phyloP scores from a whole-genome alignment of 2,888 invertebrate species.

The Pandemis corylana region DNA sequence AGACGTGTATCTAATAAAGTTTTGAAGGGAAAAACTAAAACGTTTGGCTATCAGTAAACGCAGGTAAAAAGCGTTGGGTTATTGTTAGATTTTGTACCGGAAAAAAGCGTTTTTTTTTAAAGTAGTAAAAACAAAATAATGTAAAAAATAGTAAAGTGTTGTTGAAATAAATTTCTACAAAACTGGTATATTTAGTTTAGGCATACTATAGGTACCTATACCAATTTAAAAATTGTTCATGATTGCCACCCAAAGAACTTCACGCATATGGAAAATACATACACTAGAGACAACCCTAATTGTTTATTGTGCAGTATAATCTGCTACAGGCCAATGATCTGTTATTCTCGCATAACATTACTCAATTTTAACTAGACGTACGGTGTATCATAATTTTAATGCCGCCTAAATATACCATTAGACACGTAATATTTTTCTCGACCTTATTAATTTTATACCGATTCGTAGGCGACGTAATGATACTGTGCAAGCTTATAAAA shows the following conservation, averaged over 20 bases:
- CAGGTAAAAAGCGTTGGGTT: neutral
- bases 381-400: constrained; percentile 62
- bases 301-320: constrained; percentile 41
- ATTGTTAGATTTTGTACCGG: neutral
- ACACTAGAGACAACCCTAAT: constrained; percentile 21
- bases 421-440: constrained; percentile 19
- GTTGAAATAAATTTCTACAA: too few relatives aligned
- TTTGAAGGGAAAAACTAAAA: too few relatives aligned
- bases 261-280: neutral
- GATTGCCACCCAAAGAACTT: too few relatives aligned
- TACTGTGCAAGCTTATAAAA: constrained; percentile 7
- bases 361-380: constrained; percentile 60
- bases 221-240: too few relatives aligned
- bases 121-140: too few relatives aligned
- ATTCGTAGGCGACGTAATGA: constrained; percentile 10
- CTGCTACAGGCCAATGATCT: constrained; percentile 44
- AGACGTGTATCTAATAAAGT: neutral
- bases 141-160: too few relatives aligned
- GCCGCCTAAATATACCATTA: constrained; percentile 49
- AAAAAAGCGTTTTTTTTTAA: neutral
- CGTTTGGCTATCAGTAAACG: neutral
- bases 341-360: constrained; percentile 61
- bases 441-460: constrained; percentile 15
- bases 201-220: too few relatives aligned
- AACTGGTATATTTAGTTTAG: too few relatives aligned